Evolutionary conservation across 1,140 invertebrate genomes (phyloP).

Genomic region (Tetraneura akinire): DNA sequence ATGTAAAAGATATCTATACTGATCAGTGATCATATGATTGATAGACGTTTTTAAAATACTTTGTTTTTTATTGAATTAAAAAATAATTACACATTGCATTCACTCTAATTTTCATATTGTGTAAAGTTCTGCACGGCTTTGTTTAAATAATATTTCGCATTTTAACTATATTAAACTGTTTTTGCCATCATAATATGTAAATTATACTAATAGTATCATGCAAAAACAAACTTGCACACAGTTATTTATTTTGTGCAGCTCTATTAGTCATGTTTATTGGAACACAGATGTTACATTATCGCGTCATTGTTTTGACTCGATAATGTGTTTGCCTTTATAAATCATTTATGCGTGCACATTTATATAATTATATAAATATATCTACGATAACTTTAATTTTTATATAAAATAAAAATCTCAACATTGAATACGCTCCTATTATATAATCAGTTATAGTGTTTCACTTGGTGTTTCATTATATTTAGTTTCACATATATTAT

Average conservation of each 20-base stretch:
- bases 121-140: too few species aligned
- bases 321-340: conserved; percentile 1
- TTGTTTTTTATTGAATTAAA: too few species aligned
- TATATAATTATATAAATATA: not conserved
- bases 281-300: conserved; percentile 17
- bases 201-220: not conserved
- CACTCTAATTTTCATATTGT: too few species aligned
- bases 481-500: too few species aligned
- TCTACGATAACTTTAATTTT: not conserved
- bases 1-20: too few species aligned
- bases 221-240: conserved; percentile 15
- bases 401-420: not conserved
- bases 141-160: not conserved
- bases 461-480: too few species aligned
- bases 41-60: too few species aligned
- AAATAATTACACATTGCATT: too few species aligned
- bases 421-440: not conserved
- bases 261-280: not conserved
- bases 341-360: not conserved
- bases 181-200: not conserved
- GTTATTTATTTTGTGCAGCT: not conserved
- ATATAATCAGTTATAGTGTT: not conserved
- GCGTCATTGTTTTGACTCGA: not conserved
- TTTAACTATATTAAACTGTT: not conserved
- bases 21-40: too few species aligned